Conservation (phyloP, 37 sponge, comb jelly and placozoan species). For the Mnemiopsis leidyi region DNA sequence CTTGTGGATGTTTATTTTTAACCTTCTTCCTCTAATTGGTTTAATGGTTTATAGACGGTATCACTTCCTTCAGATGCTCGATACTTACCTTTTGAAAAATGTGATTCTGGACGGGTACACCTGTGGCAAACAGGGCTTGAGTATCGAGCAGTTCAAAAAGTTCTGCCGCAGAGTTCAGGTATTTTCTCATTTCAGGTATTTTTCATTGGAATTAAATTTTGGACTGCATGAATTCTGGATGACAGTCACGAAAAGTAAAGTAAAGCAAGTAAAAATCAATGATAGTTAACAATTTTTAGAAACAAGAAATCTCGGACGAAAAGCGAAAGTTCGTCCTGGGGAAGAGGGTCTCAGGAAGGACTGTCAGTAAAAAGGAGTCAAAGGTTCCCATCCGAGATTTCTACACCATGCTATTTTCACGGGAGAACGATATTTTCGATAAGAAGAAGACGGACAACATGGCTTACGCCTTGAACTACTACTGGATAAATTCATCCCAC, state of each 20-base stretch:
- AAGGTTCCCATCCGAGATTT: neutral
- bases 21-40: too few relatives aligned
- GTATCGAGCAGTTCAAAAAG: neutral
- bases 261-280: too few relatives aligned
- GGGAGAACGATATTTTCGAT: neutral
- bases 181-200: too few relatives aligned
- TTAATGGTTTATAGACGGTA: too few relatives aligned
- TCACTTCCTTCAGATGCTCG: neutral
- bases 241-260: too few relatives aligned
- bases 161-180: neutral
- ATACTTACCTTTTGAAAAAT: neutral
- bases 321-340: neutral
- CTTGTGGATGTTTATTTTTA: too few relatives aligned
- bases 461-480: neutral
- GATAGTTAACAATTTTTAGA: neutral
- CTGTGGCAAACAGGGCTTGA: neutral
- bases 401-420: neutral
- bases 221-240: too few relatives aligned
- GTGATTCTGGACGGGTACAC: neutral
- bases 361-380: neutral
- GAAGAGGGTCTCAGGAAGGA: neutral
- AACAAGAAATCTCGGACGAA: neutral
- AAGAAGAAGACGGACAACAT: neutral
- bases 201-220: too few relatives aligned
- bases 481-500: constrained; percentile 52